Evolutionary conservation across 2,888 invertebrate species (phyloP), one percentile per base, ranked within the genome.

Genomic region (Ectemnius continuus): DNA sequence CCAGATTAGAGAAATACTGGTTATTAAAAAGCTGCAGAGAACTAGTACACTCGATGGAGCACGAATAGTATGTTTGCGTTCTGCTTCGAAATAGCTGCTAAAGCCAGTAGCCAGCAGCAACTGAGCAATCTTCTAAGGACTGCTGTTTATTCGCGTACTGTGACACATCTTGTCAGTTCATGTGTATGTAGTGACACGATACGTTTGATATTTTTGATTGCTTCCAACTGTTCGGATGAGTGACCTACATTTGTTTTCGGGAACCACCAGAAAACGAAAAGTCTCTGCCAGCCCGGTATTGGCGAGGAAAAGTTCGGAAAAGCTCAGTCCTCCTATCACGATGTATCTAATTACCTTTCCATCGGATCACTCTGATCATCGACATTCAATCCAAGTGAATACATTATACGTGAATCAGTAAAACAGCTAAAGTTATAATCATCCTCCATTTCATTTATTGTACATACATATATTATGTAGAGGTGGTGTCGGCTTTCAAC

Each of bases 121-220:
- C n/a, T 59, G 52, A 26, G 26, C 11, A 18, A 56, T 20, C 8
- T 46, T 45, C 18, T 28, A 45, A 28, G 18, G 14, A 13, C 16
- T 26, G 8, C 3, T 59, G 61, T 62, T 69, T 69, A 8, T 28
- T 26, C 4, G 46, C 13, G 8, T 28, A 63, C 65, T 70, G 70
- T 76, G 70, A 69, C 65, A 69, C 48, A 63, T 69, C 70, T 75
- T 77, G 60, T 11, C 66, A 75, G 62, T 59, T 71, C 56, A 62
- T 67, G 61, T 69, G 70, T 67, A 57, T 62, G 67, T 47, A 65
- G 28, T 52, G 28, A 23, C 46, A 14, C 46, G 26, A 18, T 67
- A 65, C 75, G 72, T 80, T 82, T 80, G 73, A 80, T 75, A 69
- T 76, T 74, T 74, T 76, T 69, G 73, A 81, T 79, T 69, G 73